Evolutionary conservation across 2,113 vertebrate species (phyloP), one percentile per base, ranked within the genome.

Genomic region (Passer domesticus): DNA sequence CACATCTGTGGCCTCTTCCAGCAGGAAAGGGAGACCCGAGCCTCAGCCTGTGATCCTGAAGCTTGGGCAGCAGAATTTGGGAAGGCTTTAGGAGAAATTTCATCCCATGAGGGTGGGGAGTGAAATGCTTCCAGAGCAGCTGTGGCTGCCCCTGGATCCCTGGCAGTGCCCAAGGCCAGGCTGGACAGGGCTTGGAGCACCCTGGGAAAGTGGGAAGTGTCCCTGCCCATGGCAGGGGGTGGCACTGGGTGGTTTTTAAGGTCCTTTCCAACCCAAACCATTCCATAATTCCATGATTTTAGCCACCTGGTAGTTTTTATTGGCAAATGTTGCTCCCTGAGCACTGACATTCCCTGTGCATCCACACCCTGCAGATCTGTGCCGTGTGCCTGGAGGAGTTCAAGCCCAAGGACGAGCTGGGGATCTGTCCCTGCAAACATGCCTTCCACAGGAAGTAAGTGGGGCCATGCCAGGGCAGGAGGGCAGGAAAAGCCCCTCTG

Each of bases 371-470:
- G 13, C 83, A 99, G 99, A 99, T 99, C 96, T 99, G 99, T 37
- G 99, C 99, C 0, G 99, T 99, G 74, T 99, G 99, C 96, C 97
- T 99, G 98, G 99, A 99, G 97, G 99, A 99, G 96, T 99, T 99
- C 98, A 99, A 98, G 97, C 98, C 99, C 97, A 99, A 99, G 96
- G 99, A 99, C 67, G 99, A 99, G 97, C 97, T 99, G 97, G 99
- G 99, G 60, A 99, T 99, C 92, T 99, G 99, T 93, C 99, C 99
- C 1, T 99, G 99, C 97, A 99, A 99, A 97, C 99, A 99, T 83
- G 99, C 99, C 97, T 99, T 99, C 98, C 99, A 99, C 97, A 98
- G 99, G 97, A 99, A 99, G 99, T 99, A 85, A 99, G 99, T 98
- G 87, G 28, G 55, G 52, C 33, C 7, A 1, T 13, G 9, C 33